Percentiles rank a stretch among this genome's conserved stretches.
Evolutionary conservation across 2,888 invertebrate species (phyloP).

Genomic region (Anarsia innoxiella): DNA sequence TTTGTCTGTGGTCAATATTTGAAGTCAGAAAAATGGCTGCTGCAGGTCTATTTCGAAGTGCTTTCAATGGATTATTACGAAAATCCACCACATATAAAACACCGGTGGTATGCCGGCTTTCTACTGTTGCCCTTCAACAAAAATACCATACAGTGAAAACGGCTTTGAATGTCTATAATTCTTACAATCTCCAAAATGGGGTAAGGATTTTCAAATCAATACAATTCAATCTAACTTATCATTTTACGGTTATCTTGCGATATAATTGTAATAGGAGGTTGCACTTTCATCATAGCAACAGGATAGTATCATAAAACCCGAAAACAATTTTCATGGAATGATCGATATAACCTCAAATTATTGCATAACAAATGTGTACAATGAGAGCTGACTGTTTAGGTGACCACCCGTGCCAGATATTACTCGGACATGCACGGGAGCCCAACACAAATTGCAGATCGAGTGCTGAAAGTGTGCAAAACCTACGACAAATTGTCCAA

Average conservation of each 20-base stretch:
- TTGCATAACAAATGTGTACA: constrained; percentile 72
- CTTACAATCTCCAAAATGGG: constrained; percentile 45
- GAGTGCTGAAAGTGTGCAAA: constrained; percentile 90
- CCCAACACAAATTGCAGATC: constrained; percentile 81
- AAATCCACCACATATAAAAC: constrained; percentile 52
- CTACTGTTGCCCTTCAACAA: constrained; percentile 55
- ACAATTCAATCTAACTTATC: too few relatives aligned
- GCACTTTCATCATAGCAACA: neutral
- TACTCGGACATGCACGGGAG: constrained; percentile 69
- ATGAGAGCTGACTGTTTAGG: constrained; percentile 59
- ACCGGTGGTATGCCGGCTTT: constrained; percentile 61
- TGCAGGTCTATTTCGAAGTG: constrained; percentile 61
- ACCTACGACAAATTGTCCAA: constrained; percentile 92
- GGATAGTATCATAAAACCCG: neutral
- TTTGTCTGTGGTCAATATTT: constrained; percentile 35
- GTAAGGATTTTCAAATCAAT: constrained; percentile 42
- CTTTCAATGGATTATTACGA: constrained; percentile 61
- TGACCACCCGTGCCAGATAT: constrained; percentile 43
- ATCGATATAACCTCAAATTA: constrained; percentile 58
- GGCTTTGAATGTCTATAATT: constrained; percentile 34
- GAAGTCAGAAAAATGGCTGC: constrained; percentile 66
- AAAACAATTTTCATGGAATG: neutral
- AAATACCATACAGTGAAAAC: constrained; percentile 49
- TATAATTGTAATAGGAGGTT: neutral
- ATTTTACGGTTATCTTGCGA: neutral